These are phyloP conservation scores for Siphamia tubifer DNA, from an alignment of 2,113 vertebrate species.

Conservation along the genomic window DNA sequence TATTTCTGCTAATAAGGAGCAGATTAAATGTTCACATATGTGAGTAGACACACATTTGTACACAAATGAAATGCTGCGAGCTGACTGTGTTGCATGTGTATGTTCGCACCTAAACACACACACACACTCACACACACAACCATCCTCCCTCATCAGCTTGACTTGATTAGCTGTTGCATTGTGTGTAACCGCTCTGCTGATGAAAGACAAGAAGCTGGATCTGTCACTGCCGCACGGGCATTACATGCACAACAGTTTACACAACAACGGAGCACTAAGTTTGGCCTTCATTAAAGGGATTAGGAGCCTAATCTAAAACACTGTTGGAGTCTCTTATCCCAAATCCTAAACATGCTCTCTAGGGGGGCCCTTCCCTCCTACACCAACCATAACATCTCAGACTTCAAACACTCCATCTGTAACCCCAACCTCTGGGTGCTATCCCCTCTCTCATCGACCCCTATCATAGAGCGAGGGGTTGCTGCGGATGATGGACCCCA, in stretches of 20 bases:
- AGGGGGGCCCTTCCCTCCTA: constrained; percentile 32
- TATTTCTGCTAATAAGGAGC: constrained; percentile 44
- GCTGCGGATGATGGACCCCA: constrained; percentile 45
- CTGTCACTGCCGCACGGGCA: constrained; percentile 42
- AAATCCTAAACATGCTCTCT: constrained; percentile 61
- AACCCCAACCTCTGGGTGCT: constrained; percentile 61
- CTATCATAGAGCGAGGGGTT: constrained; percentile 36
- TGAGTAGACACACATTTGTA: not conserved
- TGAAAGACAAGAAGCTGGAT: constrained; percentile 66
- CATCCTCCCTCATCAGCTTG: constrained; percentile 46
- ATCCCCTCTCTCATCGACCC: constrained; percentile 55
- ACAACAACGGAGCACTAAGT: constrained; percentile 52
- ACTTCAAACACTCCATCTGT: constrained; percentile 74
- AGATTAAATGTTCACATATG: constrained; percentile 44
- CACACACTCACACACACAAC: not conserved
- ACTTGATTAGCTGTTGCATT: constrained; percentile 54
- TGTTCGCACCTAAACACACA: constrained; percentile 16
- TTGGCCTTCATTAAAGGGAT: constrained; percentile 72
- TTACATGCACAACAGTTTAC: constrained; percentile 59
- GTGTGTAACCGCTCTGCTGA: constrained; percentile 37
- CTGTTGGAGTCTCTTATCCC: constrained; percentile 53
- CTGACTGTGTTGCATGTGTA: constrained; percentile 41
- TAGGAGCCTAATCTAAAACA: constrained; percentile 70
- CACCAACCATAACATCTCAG: constrained; percentile 61
- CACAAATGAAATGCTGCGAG: not conserved